Evolutionary conservation across 2,113 vertebrate genomes (phyloP), one percentile per base, ranked within the genome.

Genomic region (Rostratula benghalensis): DNA sequence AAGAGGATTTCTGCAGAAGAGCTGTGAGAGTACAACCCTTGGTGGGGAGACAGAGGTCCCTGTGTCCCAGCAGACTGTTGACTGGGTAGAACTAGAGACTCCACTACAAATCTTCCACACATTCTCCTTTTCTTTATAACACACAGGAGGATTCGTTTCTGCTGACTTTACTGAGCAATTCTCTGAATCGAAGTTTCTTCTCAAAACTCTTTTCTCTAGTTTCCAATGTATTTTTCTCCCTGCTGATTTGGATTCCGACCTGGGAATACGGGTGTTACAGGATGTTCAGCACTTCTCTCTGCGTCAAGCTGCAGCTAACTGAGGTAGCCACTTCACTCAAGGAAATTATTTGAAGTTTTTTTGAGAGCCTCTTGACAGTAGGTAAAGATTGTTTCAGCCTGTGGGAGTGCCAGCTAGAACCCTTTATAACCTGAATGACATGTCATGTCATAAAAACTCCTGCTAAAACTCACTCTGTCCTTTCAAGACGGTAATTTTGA

Each of bases 301-400:
- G 84, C 39, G 10, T 91, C 95, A 93, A 80, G 28, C 89, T 10
- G 14, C 81, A 89, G 93, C 77, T 91, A 89, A 92, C 94, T 82
- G 93, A 92, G 91, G 92, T 53, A 91, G 91, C 95, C 91, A 96
- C 89, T 96, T 93, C 80, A 86, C 87, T 39, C 54, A 7, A 91
- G 91, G 81, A 89, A 94, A 94, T 94, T 89, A 94, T 96, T 92
- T 94, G 93, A 97, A 76, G 86, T 95, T 86, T 95, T 95, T 79
- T 83, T 95, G 71, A 94, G 89, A 95, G 86, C 76, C 93, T 91
- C 91, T 94, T 92, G 75, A 91, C 84, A 94, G 81, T 10, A 94
- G 90, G 82, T 86, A 45, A 93, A 83, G 92, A 91, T 88, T 91
- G 73, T 78, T 97, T 89, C 85, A 91, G 86, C 88, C 82, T 39